Conservation (phyloP, 1,140 invertebrate species). For the Sitobion miscanthi region DNA sequence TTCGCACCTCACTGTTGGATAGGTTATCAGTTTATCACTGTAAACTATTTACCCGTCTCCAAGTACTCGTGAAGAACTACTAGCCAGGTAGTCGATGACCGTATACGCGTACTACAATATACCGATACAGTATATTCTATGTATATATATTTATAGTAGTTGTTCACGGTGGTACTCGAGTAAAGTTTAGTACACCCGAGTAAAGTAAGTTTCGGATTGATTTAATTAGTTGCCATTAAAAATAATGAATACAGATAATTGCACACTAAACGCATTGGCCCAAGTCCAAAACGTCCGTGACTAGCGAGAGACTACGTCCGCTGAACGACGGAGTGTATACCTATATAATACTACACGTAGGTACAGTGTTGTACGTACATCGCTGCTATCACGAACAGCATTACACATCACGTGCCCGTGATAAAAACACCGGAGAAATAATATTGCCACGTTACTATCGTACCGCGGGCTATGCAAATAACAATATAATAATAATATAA, state of each 20-base stretch:
- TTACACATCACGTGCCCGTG: neutral
- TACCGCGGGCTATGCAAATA: too few relatives aligned
- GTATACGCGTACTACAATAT: neutral
- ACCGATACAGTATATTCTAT: too few relatives aligned
- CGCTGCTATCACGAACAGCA: neutral
- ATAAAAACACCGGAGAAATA: neutral
- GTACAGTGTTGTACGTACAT: neutral
- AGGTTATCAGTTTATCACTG: neutral
- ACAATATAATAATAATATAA: too few relatives aligned
- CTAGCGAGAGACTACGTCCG: neutral
- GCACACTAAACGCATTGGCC: neutral
- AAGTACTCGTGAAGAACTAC: neutral
- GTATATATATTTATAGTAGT: neutral
- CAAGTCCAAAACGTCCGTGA: neutral
- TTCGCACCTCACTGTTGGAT: neutral
- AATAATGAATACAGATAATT: conserved; percentile 18
- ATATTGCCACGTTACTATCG: too few relatives aligned
- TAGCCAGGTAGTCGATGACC: neutral
- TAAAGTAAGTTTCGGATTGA: neutral
- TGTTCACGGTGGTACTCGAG: neutral
- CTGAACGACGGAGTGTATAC: neutral
- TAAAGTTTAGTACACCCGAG: neutral
- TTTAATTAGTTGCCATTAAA: conserved; percentile 6
- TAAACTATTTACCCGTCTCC: neutral
- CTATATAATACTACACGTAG: neutral